Evolutionary conservation across 1,140 invertebrate genomes (phyloP).

Genomic region (Adelges cooleyi): DNA sequence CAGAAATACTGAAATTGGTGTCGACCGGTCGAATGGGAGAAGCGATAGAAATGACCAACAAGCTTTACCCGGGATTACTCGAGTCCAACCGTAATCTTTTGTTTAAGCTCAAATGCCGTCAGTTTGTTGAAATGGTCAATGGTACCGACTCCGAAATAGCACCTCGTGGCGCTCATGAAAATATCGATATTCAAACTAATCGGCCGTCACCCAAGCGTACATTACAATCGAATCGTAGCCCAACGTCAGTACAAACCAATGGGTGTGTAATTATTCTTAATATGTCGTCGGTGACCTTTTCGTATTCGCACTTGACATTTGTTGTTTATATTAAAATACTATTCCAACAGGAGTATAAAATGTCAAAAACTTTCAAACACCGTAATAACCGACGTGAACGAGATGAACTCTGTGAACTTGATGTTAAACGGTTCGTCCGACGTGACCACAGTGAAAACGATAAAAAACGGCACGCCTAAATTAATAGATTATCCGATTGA

Average conservation of each 20-base stretch:
- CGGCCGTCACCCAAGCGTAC: conserved; percentile 20
- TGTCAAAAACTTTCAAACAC: conserved; percentile 26
- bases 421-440: conserved; percentile 24
- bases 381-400: background rate
- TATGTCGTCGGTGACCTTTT: no score
- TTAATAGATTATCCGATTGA: conserved; percentile 17
- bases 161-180: conserved; percentile 29
- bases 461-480: conserved; percentile 21
- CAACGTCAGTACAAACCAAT: conserved; percentile 23
- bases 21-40: conserved; percentile 85
- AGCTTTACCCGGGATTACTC: conserved; percentile 80
- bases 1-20: conserved; percentile 88
- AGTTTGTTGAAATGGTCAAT: conserved; percentile 94
- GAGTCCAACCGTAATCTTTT: conserved; percentile 80
- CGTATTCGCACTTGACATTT: no score
- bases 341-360: conserved; percentile 9
- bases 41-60: conserved; percentile 79
- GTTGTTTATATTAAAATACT: background rate
- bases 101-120: conserved; percentile 90
- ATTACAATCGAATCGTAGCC: conserved; percentile 17
- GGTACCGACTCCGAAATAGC: conserved; percentile 62
- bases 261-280: background rate
- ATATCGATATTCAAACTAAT: conserved; percentile 36
- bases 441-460: conserved; percentile 20
- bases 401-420: conserved; percentile 22